A percentile compares a stretch with the other conserved stretches of the same genome.
phyloP scores from a whole-genome alignment of 2,888 invertebrate genomes.

The Drosophila tanythrix region DNA sequence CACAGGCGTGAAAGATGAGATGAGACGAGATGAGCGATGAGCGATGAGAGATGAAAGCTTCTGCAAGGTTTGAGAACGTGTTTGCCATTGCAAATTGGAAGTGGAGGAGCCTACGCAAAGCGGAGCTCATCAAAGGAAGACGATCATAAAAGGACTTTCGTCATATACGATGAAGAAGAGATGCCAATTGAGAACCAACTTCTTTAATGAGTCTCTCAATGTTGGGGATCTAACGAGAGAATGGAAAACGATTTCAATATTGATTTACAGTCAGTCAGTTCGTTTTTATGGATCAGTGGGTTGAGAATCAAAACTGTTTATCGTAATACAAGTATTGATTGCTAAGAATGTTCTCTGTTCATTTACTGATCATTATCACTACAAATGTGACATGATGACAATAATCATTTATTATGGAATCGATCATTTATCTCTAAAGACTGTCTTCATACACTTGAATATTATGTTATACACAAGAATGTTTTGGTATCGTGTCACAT shows the following conservation, averaged over 20 bases:
- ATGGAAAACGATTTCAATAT: constrained; percentile 16
- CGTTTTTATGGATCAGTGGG: constrained; percentile 51
- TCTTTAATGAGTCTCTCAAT: constrained; percentile 27
- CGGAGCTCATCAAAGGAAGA: constrained; percentile 48
- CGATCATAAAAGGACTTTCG: constrained; percentile 55
- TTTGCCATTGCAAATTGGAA: constrained; percentile 51
- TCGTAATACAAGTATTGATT: background rate
- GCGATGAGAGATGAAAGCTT: constrained; percentile 15
- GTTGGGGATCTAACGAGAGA: constrained; percentile 24
- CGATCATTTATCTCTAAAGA: background rate
- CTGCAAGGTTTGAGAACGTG: constrained; percentile 54
- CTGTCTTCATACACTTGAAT: background rate
- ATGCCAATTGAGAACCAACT: constrained; percentile 13
- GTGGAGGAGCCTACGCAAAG: constrained; percentile 53
- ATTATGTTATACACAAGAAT: constrained; percentile 1
- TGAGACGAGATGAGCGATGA: constrained; percentile 22
- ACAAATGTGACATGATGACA: constrained; percentile 25
- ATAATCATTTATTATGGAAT: constrained; percentile 9
- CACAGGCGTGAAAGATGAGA: constrained; percentile 53
- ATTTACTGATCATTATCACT: constrained; percentile 20
- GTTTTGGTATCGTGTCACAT: constrained; percentile 14
- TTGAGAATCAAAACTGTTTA: background rate
- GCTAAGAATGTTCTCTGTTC: constrained; percentile 8
- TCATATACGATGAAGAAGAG: constrained; percentile 3
- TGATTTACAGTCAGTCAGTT: constrained; percentile 17